phyloP scores from a whole-genome alignment of 2,888 invertebrate species.

The Thecophora atra region DNA sequence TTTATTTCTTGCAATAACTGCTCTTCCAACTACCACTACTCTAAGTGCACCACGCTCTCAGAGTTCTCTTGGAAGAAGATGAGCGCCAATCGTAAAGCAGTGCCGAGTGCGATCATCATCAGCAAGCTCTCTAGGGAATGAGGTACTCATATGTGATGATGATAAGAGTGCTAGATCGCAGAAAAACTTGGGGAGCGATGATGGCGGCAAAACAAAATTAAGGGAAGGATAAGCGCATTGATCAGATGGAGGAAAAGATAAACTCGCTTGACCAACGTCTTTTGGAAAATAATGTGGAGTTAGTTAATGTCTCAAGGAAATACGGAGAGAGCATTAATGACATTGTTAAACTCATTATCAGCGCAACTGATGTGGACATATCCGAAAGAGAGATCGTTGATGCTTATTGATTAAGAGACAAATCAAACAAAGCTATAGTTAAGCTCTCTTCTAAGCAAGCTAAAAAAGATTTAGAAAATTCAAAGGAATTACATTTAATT shows the following conservation, averaged over 20 bases:
- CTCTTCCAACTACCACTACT: constrained; percentile 19
- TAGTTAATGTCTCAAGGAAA: neutral
- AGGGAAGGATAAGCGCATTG: neutral
- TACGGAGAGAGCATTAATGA: neutral
- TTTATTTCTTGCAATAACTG: constrained; percentile 9
- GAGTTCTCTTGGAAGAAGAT: neutral
- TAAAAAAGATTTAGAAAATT: neutral
- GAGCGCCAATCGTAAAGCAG: constrained; percentile 1
- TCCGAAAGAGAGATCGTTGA: constrained; percentile 1
- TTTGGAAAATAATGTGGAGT: constrained; percentile 12
- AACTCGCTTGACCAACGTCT: constrained; percentile 10
- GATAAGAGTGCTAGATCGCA: neutral
- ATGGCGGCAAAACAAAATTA: neutral
- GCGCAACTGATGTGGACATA: neutral
- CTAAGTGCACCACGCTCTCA: neutral
- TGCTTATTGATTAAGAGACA: neutral
- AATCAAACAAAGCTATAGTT: neutral
- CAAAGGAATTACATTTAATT: neutral
- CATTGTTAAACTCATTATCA: neutral
- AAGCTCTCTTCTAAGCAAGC: neutral
- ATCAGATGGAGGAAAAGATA: neutral
- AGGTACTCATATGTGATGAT: neutral
- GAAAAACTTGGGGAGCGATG: neutral
- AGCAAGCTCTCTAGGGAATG: constrained; percentile 46
- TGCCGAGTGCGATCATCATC: constrained; percentile 47